These are phyloP conservation scores for Holothuria leucospilota DNA, from an alignment of 53 echinoderm and acorn worm genomes.

Conservation along the genomic window DNA sequence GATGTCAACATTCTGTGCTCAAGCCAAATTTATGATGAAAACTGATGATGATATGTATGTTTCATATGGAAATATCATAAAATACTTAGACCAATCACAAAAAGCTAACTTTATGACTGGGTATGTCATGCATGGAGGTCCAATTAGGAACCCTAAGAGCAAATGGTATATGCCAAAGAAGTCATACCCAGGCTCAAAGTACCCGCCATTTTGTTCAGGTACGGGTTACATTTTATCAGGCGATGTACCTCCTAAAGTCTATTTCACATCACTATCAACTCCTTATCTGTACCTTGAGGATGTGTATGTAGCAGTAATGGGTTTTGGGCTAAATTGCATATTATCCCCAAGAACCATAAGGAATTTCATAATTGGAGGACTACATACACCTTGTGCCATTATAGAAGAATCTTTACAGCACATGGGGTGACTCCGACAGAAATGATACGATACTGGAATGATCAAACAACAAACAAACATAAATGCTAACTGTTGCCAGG, in stretches of 20 bases:
- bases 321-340: slow-evolving; percentile 71
- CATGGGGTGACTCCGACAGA: slow-evolving; percentile 93
- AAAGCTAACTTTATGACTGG: slow-evolving; percentile 69
- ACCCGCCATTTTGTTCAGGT: slow-evolving; percentile 94
- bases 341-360: slow-evolving; percentile 72
- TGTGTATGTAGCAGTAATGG: slow-evolving; percentile 83
- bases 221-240: slow-evolving; percentile 91
- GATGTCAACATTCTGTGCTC: slow-evolving; percentile 72
- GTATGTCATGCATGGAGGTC: slow-evolving; percentile 80
- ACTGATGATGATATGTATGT: slow-evolving; percentile 98
- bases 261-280: slow-evolving; percentile 70
- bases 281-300: slow-evolving; percentile 91
- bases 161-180: slow-evolving; percentile 98
- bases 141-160: slow-evolving; percentile 90
- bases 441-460: slow-evolving; percentile 93
- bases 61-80: slow-evolving; percentile 74
- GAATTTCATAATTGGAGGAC: slow-evolving; percentile 93
- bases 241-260: slow-evolving; percentile 73
- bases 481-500: slow-evolving; percentile 15
- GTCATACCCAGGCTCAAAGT: slow-evolving; percentile 75
- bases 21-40: slow-evolving; percentile 86
- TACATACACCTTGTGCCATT: slow-evolving; percentile 88
- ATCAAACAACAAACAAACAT: slow-evolving; percentile 63
- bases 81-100: slow-evolving; percentile 53
- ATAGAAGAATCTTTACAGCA: slow-evolving; percentile 78